Evolutionary conservation across 1,140 invertebrate genomes (phyloP).

Genomic region (Drosophila yakuba): DNA sequence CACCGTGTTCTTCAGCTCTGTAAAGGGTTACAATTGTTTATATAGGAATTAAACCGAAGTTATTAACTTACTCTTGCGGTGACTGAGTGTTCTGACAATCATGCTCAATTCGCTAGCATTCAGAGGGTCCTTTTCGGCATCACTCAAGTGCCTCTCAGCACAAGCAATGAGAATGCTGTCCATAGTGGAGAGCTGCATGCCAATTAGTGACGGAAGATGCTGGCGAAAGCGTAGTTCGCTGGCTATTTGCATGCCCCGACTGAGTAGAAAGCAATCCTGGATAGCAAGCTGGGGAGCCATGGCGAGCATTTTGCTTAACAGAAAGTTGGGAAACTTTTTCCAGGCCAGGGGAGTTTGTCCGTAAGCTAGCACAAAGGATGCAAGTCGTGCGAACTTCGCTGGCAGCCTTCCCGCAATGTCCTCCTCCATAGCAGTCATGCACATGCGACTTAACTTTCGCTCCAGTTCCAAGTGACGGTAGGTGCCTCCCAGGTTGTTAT

Average conservation of each 20-base stretch:
- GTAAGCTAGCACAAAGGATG: constrained; percentile 85
- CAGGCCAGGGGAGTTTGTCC: constrained; percentile 72
- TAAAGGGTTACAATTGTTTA: not conserved
- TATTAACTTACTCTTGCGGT: constrained; percentile 61
- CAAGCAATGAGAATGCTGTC: constrained; percentile 68
- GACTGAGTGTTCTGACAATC: constrained; percentile 74
- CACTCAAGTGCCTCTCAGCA: constrained; percentile 57
- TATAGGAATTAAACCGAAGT: not conserved
- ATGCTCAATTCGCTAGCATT: constrained; percentile 69
- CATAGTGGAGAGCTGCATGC: constrained; percentile 70
- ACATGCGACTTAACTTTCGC: constrained; percentile 75
- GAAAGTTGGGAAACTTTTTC: constrained; percentile 72
- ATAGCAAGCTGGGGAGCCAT: constrained; percentile 77
- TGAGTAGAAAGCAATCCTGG: constrained; percentile 83
- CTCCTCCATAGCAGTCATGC: constrained; percentile 81
- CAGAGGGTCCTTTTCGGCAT: constrained; percentile 34
- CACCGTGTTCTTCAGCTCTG: constrained; percentile 61
- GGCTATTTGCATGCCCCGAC: constrained; percentile 78
- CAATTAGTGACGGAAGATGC: constrained; percentile 44
- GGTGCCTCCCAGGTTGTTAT: constrained; percentile 85
- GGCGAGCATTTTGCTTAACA: constrained; percentile 74
- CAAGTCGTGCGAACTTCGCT: constrained; percentile 78
- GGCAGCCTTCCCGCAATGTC: constrained; percentile 79
- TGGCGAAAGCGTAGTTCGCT: constrained; percentile 72
- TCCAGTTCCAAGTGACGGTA: constrained; percentile 85